phyloP scores from a whole-genome alignment of 2,113 vertebrate species.

The Prunella himalayana region DNA sequence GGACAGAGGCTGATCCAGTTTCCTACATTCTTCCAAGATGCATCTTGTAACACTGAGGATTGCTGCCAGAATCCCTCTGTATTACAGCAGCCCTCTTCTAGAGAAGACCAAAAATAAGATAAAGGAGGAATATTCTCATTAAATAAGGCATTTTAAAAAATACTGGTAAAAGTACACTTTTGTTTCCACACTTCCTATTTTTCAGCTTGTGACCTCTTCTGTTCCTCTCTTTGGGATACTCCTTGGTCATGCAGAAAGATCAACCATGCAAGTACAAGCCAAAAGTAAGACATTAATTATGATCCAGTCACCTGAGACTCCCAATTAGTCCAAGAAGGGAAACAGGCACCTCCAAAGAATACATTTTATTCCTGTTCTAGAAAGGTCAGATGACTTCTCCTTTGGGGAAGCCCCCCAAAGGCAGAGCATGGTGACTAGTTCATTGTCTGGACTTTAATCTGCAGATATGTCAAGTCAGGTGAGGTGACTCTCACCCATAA shows the following conservation, averaged over 20 bases:
- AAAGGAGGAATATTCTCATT: not conserved
- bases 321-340: not conserved
- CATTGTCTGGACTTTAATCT: not conserved
- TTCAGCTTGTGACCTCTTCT: not conserved
- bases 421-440: not conserved
- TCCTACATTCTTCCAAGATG: not conserved
- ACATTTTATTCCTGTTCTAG: not conserved
- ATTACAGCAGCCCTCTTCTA: not conserved
- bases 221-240: not conserved
- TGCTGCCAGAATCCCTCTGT: not conserved
- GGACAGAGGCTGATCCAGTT: conserved; percentile 5
- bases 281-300: conserved; percentile 12
- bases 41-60: not conserved
- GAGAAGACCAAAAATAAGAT: not conserved
- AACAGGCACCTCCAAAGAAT: not conserved
- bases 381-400: not conserved
- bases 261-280: not conserved
- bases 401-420: not conserved
- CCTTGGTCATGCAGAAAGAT: not conserved
- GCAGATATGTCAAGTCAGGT: not conserved
- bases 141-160: not conserved
- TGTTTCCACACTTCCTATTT: not conserved
- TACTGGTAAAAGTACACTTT: not conserved
- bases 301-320: not conserved
- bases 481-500: not conserved